Evolutionary conservation across 2,113 vertebrate species (phyloP), one percentile per base, ranked within the genome.

Genomic region (Calypte anna): DNA sequence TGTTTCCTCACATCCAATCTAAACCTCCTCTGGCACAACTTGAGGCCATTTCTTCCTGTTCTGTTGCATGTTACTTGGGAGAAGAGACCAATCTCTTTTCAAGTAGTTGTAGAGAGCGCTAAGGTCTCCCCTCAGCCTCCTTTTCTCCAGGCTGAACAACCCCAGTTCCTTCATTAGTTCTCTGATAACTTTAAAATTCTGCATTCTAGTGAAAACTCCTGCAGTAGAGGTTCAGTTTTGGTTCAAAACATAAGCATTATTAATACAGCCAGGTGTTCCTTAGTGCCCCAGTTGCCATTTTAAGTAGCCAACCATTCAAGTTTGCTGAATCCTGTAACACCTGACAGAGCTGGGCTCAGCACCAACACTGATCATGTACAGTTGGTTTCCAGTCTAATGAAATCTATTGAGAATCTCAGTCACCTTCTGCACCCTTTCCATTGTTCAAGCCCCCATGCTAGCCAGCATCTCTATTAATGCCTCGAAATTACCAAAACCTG

Each of bases 311-410:
- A 5, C 16, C 15, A 6, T 53, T 44, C 16, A 14, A 30, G 53
- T n/a, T 8, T 31, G 58, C n/a, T 21, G 50, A 87, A 90, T 44
- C 44, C 66, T 82, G 0, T n/a, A 61, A 22, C 58, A 44, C 15
- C 10, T 12, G 21, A 28, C 21, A 83, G 57, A 69, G 61, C 46
- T 3, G 6, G 57, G 31, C 58, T 85, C 62, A 72, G 31, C 53
- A 79, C 53, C 67, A 55, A 46, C 0, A 2, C 5, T 19, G 36
- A 73, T 16, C 50, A 54, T 2, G 0, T 0, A 0, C 1, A 23
- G 51, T 28, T 79, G 51, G 13, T 48, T 80, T 48, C 15, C 46
- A 59, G 15, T 12, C 48, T 62, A 19, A 3, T 43, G 25, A 70
- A 75, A 84, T 24, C 38, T 2, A 40, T 6, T 10, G 55, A 19